Conservation (phyloP, 2,888 invertebrate genomes). For the Antheraea assamensis region DNA sequence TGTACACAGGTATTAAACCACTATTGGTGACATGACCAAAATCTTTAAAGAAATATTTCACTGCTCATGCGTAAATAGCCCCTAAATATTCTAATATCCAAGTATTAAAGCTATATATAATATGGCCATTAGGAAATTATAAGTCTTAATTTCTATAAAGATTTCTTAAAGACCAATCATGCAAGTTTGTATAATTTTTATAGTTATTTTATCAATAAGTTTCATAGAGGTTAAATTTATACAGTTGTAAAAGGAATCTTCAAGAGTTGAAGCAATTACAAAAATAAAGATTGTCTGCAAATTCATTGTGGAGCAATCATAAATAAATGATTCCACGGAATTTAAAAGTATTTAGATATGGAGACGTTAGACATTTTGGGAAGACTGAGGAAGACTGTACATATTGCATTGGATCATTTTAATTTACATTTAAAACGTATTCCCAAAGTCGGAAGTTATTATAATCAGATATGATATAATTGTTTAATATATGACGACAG, state of each 20-base stretch:
- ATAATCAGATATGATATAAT: constrained; percentile 39
- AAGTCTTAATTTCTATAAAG: constrained; percentile 54
- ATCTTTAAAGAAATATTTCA: background rate
- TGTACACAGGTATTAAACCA: constrained; percentile 5
- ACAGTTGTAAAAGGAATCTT: background rate
- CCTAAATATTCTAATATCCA: constrained; percentile 64
- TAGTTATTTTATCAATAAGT: constrained; percentile 20
- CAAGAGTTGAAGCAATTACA: background rate
- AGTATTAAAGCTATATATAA: constrained; percentile 75
- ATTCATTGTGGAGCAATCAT: background rate
- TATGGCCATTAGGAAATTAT: constrained; percentile 52
- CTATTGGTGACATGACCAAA: background rate
- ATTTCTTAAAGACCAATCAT: constrained; percentile 65
- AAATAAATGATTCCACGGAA: background rate
- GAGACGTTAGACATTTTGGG: constrained; percentile 37
- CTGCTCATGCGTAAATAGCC: constrained; percentile 31
- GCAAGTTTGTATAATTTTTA: constrained; percentile 29
- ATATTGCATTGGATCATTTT: constrained; percentile 44
- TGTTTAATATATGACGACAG: constrained; percentile 38
- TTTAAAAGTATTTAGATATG: constrained; percentile 28
- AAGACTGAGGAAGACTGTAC: constrained; percentile 77
- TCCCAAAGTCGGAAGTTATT: constrained; percentile 8
- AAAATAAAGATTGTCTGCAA: constrained; percentile 1
- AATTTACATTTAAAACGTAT: constrained; percentile 6
- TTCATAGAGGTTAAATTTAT: background rate